Evolutionary conservation across 2,113 vertebrate genomes (phyloP).

Genomic region (Serinus canaria): DNA sequence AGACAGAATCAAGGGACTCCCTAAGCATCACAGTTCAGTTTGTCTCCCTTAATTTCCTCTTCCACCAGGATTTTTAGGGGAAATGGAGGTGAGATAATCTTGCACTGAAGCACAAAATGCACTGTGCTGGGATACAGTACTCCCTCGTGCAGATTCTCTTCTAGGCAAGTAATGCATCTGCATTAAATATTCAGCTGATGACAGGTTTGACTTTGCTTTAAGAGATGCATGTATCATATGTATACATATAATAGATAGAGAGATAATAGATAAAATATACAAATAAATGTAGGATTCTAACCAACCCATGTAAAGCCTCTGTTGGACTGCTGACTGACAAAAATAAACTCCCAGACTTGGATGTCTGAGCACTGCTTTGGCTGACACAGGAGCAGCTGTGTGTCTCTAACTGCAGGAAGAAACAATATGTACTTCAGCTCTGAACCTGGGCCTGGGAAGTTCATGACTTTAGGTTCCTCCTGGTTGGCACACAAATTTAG

Average conservation of each 20-base stretch:
- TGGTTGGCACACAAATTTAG: not conserved
- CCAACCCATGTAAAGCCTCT: not conserved
- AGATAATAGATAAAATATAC: not conserved
- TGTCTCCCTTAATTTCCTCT: slow-evolving; percentile 72
- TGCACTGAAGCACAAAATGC: slow-evolving; percentile 47
- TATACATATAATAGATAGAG: not conserved
- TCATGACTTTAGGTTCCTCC: not conserved
- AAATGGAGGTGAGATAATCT: slow-evolving; percentile 53
- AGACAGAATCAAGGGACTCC: slow-evolving; percentile 69
- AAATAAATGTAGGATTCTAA: not conserved
- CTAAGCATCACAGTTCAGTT: slow-evolving; percentile 59
- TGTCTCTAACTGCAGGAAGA: not conserved
- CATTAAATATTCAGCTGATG: not conserved
- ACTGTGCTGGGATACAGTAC: not conserved
- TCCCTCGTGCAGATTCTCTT: slow-evolving; percentile 10
- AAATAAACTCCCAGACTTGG: not conserved
- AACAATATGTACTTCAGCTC: not conserved
- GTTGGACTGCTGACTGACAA: not conserved
- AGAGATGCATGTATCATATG: not conserved
- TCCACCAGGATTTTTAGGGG: slow-evolving; percentile 46
- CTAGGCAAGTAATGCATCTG: not conserved
- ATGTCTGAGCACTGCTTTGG: not conserved
- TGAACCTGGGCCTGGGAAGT: not conserved
- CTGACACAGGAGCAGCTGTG: not conserved
- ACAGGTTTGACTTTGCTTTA: not conserved